These are phyloP conservation scores for Alviniconcha strummeri DNA, from an alignment of 2,888 invertebrate species.

Conservation along the genomic window DNA sequence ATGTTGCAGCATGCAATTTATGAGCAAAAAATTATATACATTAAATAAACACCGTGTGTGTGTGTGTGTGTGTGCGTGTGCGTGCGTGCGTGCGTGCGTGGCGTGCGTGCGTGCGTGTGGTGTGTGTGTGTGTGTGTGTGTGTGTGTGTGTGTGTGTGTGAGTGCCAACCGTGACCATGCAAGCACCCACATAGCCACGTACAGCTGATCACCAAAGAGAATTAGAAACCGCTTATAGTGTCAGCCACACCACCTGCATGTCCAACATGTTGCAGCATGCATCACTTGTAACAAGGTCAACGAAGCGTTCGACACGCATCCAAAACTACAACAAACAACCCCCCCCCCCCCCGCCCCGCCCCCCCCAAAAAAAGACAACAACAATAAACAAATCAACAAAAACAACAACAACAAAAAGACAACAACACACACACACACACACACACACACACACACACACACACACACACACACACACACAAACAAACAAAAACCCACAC, in stretches of 20 bases:
- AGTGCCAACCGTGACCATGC: background rate
- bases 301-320: too few species aligned
- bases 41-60: constrained; percentile 2
- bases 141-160: background rate
- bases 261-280: background rate
- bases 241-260: too few species aligned
- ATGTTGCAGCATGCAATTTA: too few species aligned
- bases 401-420: background rate
- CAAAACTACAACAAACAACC: too few species aligned
- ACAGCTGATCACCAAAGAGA: too few species aligned
- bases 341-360: too few species aligned
- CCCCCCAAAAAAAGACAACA: too few species aligned
- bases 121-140: constrained; percentile 8
- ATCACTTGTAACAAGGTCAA: too few species aligned
- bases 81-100: constrained; percentile 1
- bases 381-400: background rate
- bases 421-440: background rate
- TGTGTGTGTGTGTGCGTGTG: constrained; percentile 4
- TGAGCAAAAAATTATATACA: background rate
- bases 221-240: too few species aligned
- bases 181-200: too few species aligned
- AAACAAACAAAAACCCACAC: background rate
- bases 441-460: background rate
- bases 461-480: background rate
- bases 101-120: background rate